Conservation (phyloP, 1,140 invertebrate species). For the Drosophila willistoni region DNA sequence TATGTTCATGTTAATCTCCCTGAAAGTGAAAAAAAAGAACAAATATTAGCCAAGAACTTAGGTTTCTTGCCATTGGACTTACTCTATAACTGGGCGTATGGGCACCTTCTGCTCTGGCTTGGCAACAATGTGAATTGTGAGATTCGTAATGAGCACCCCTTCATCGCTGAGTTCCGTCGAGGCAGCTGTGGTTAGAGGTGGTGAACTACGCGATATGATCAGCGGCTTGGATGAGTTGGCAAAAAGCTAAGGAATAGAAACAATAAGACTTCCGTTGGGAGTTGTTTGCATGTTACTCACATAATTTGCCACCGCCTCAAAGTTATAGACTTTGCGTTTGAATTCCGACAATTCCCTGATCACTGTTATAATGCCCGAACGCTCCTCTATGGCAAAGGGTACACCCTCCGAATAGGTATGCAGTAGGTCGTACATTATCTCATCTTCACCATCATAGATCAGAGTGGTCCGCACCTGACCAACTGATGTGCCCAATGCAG, state of each 20-base stretch:
- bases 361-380: slow-evolving; percentile 94
- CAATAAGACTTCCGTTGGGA: neutral
- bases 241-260: slow-evolving; percentile 50
- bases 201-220: slow-evolving; percentile 57
- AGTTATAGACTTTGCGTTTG: slow-evolving; percentile 88
- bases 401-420: slow-evolving; percentile 93
- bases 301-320: slow-evolving; percentile 91
- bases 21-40: slow-evolving; percentile 65
- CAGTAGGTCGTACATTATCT: slow-evolving; percentile 90
- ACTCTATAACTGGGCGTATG: slow-evolving; percentile 87
- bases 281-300: slow-evolving; percentile 59
- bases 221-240: slow-evolving; percentile 66
- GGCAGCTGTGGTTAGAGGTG: slow-evolving; percentile 56
- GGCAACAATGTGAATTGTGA: slow-evolving; percentile 92
- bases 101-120: slow-evolving; percentile 86
- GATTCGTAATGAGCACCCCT: slow-evolving; percentile 89
- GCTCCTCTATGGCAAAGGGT: slow-evolving; percentile 94
- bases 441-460: slow-evolving; percentile 87
- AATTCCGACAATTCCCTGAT: slow-evolving; percentile 90
- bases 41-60: neutral
- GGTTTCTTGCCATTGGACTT: slow-evolving; percentile 67
- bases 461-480: slow-evolving; percentile 91
- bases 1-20: slow-evolving; percentile 86
- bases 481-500: slow-evolving; percentile 91
- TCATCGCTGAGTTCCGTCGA: slow-evolving; percentile 83